Evolutionary conservation across 1,140 invertebrate genomes (phyloP).

Genomic region (Hylaeus anthracinus): DNA sequence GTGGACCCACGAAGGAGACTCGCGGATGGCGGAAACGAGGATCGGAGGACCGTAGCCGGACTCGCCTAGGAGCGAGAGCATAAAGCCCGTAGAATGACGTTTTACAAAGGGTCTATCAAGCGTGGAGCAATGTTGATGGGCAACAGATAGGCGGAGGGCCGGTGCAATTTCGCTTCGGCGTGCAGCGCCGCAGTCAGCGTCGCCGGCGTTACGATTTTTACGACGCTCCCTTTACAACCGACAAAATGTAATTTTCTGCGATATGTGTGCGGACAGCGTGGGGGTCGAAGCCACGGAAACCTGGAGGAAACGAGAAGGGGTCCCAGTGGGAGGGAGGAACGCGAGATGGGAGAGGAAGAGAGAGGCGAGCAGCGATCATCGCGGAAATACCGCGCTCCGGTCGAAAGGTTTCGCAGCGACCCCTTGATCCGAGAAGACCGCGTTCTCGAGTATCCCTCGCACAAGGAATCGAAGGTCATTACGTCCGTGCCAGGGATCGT

Average conservation of each 20-base stretch:
- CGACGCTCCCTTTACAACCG: slow-evolving; percentile 78
- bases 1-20: too few relatives aligned
- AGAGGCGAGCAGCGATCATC: not conserved
- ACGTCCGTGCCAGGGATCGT: slow-evolving; percentile 30
- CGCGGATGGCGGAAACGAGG: not conserved
- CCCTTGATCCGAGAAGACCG: not conserved
- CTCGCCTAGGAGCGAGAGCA: slow-evolving; percentile 53
- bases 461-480: slow-evolving; percentile 43
- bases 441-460: not conserved
- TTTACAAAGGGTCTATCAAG: slow-evolving; percentile 79
- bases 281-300: slow-evolving; percentile 32
- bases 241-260: slow-evolving; percentile 79
- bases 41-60: not conserved
- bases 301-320: not conserved
- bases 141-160: slow-evolving; percentile 73
- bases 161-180: slow-evolving; percentile 73
- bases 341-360: not conserved
- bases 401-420: slow-evolving; percentile 10
- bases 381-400: slow-evolving; percentile 36
- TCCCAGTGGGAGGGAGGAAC: not conserved
- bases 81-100: slow-evolving; percentile 76
- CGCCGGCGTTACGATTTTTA: slow-evolving; percentile 77
- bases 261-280: slow-evolving; percentile 66
- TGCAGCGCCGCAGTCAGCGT: slow-evolving; percentile 69
- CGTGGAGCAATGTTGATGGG: slow-evolving; percentile 77